Percentiles rank a stretch among this genome's conserved stretches.
These are phyloP conservation scores for Lophotis ruficrista DNA, from an alignment of 2,113 vertebrate genomes.

Conservation along the genomic window DNA sequence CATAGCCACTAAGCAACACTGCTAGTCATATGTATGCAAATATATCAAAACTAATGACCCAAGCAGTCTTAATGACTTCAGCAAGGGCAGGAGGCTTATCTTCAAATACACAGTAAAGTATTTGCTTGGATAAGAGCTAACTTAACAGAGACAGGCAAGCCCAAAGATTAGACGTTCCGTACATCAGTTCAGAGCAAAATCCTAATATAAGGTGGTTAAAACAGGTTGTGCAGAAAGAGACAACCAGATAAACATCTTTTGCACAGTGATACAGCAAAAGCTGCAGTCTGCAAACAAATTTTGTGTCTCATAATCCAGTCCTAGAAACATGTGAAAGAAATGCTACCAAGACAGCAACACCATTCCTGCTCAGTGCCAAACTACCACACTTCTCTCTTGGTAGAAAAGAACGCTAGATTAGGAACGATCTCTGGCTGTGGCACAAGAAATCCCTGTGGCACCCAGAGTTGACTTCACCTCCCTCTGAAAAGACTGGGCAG, in stretches of 20 bases:
- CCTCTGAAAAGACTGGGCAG: neutral
- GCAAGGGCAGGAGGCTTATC: neutral
- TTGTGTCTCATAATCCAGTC: neutral
- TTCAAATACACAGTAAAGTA: neutral
- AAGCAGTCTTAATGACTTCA: neutral
- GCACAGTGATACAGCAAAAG: neutral
- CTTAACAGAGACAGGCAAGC: neutral
- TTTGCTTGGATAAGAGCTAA: neutral
- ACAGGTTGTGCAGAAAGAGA: neutral
- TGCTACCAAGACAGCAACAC: neutral
- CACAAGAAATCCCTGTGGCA: neutral
- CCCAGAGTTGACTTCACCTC: neutral
- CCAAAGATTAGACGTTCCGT: neutral
- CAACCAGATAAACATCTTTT: neutral
- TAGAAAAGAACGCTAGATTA: neutral
- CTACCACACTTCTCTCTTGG: neutral
- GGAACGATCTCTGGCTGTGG: neutral
- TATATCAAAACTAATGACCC: neutral
- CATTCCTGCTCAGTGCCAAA: neutral
- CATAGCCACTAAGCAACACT: neutral
- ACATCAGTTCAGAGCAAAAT: neutral
- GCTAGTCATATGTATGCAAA: neutral
- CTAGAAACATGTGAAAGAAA: slow-evolving; percentile 16
- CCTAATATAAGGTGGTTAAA: neutral
- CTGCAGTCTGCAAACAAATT: neutral